Base-by-base conservation (phyloP, 2,888 invertebrate genomes). In the Esperia sulphurella region DNA sequence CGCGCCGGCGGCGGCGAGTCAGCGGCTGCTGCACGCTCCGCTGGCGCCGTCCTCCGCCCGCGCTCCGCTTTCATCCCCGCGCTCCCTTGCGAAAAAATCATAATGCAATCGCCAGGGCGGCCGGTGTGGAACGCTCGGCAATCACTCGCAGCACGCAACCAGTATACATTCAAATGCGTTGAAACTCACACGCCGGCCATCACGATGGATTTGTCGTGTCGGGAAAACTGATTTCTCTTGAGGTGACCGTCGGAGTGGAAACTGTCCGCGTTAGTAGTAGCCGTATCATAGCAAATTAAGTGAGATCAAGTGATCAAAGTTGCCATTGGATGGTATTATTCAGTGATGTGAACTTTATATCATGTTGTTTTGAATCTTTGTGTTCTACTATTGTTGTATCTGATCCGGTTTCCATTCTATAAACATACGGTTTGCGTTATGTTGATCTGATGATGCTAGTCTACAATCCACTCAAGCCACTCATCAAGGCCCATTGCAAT, bases 41-140 rank as follows among this genome's bases (percentile, higher is more conserved):
- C 87, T 75, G 78, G 85, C 79, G 85, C 87, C 67, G 78, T 68
- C 61, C 65, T 61, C 75, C 75, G 69, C 76, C 71, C 71, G 74
- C 75, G 53, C 72, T 52, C 64, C 70, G 53, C 66, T 72, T 70
- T 76, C 82, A 70, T 79, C 81, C 77, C 85, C 81, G 79, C 79
- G 77, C 79, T 82, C 87, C 86, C 86, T 88, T 87, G 88, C 87
- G 87, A 87, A 88, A 83, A 83, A 87, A 86, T 81, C 81, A 86
- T 87, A 87, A 87, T 87, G 89, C 89, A 88, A 88, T 85, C 83
- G 86, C 79, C 86, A 80, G 87, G 86, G 84, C 86, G 84, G 87
- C 68, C 80, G 84, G 83, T 75, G 87, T 87, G 85, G 87, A 85
- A 86, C 87, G 86, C 79, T 79, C 75, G 71, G 71, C 79, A 73